phyloP scores from a whole-genome alignment of 2,797 vertebrate species.

The Salmo trutta region DNA sequence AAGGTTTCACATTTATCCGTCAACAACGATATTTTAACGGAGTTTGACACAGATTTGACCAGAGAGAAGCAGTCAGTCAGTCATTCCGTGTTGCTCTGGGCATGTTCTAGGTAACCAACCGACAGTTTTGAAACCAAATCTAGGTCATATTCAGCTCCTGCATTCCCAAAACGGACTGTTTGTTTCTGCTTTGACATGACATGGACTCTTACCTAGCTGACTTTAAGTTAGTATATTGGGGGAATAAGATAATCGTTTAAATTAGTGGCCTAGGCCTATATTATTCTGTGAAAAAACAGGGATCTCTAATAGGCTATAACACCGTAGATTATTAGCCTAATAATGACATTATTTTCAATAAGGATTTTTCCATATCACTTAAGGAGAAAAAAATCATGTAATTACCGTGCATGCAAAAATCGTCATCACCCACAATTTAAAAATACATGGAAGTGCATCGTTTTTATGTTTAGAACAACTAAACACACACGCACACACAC shows the following conservation, averaged over 20 bases:
- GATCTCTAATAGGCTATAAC: no score
- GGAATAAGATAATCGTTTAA: not conserved
- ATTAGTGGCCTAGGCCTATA: not conserved
- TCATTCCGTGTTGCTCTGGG: not conserved
- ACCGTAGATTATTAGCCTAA: no score
- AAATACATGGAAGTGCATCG: not conserved
- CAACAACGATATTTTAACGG: not conserved
- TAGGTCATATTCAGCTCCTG: not conserved
- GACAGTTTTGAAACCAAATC: constrained; percentile 9
- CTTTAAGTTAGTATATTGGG: not conserved
- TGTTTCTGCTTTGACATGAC: constrained; percentile 4
- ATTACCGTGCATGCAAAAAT: not conserved
- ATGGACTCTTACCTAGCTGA: not conserved
- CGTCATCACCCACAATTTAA: not conserved
- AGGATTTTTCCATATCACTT: no score
- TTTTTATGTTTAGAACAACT: not conserved
- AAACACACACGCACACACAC: not conserved
- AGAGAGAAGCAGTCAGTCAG: not conserved
- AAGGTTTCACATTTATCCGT: not conserved
- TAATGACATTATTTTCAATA: no score
- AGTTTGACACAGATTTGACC: not conserved
- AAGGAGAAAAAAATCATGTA: no score
- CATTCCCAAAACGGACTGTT: not conserved
- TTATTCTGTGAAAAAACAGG: not conserved
- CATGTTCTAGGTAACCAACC: constrained; percentile 3